Base-by-base conservation (phyloP, 2,888 invertebrate species). In the Latrodectus elegans region DNA sequence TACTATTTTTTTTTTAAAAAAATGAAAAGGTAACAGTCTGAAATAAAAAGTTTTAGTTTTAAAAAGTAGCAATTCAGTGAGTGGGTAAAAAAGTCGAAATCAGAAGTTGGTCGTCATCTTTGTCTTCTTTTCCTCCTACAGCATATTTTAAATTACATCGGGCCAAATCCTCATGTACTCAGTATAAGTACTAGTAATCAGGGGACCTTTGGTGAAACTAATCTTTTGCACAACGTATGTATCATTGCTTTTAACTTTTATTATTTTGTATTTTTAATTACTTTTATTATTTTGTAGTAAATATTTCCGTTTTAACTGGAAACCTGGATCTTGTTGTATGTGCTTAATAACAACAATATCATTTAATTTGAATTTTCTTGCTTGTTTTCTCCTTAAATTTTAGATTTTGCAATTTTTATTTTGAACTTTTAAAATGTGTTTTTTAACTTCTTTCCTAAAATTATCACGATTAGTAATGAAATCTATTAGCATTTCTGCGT, bases 351-450 rank as follows among this genome's bases (percentile, higher is more conserved):
- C 15, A 2, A 38, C 64, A 8, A 64, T 15, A n/a, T 60, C 38
- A 0, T 60, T 55, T 0, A 75, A n/a, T 22, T 75, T 0, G 55
- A 11, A 55, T 75, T 60, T 60, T 26, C 8, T 11, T 12, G 38
- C 22, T 64, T 64, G 4, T 26, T 38, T 75, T 1, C 38, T 51
- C 4, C 6, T 14, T 2, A 64, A 38, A 38, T 75, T 75, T 10
- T 75, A 64, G 22, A 26, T 64, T 8, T 14, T 1, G 12, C 14
- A 3, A 60, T 26, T 75, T 60, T 38, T 22, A 11, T 74, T 14
- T 74, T 55, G 74, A 22, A 55, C 55, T 55, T 55, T 55, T 12
- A 11, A 55, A 15, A 64, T 75, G 26, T 77, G 77, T 12, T 64
- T 12, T 55, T 75, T 75, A 3, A 64, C 60, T 38, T 75, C 74